Percentiles rank a stretch among this genome's conserved stretches.
phyloP scores from a whole-genome alignment of 2,797 vertebrate genomes.

The Hydrocynus forskahlii region DNA sequence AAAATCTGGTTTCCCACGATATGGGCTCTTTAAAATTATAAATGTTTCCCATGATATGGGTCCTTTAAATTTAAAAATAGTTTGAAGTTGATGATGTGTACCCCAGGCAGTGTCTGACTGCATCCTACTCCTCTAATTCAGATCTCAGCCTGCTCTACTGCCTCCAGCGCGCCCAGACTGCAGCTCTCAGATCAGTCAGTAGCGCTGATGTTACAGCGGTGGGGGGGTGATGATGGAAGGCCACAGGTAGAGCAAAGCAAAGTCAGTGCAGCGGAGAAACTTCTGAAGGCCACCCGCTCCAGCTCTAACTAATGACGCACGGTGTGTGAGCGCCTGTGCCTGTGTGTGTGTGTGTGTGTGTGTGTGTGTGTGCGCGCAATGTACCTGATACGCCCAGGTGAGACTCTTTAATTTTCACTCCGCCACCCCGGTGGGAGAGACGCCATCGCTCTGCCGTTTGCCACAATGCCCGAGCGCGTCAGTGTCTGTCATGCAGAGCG shows the following conservation, averaged over 20 bases:
- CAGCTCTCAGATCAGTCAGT: slow-evolving; percentile 4
- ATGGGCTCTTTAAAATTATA: no score
- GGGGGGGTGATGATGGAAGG: not conserved
- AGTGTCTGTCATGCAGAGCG: slow-evolving; percentile 29
- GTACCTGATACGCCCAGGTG: slow-evolving; percentile 8
- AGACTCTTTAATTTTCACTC: not conserved
- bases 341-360: not conserved
- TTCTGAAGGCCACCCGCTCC: not conserved
- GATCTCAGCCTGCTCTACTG: no score
- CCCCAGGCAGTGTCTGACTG: not conserved
- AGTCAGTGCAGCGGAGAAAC: not conserved
- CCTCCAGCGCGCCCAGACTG: no score
- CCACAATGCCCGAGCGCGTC: slow-evolving; percentile 17
- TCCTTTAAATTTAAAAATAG: no score
- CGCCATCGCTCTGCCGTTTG: slow-evolving; percentile 12
- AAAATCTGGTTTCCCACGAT: no score
- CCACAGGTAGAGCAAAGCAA: not conserved
- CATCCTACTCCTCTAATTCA: not conserved
- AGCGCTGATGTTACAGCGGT: not conserved
- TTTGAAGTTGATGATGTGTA: not conserved
- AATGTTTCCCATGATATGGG: no score
- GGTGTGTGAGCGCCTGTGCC: not conserved
- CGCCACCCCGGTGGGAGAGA: not conserved
- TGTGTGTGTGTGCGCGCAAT: not conserved
- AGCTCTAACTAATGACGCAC: slow-evolving; percentile 2